Evolutionary conservation across 92 coral and sea anemone genomes (phyloP).

Genomic region (Porites divaricata): DNA sequence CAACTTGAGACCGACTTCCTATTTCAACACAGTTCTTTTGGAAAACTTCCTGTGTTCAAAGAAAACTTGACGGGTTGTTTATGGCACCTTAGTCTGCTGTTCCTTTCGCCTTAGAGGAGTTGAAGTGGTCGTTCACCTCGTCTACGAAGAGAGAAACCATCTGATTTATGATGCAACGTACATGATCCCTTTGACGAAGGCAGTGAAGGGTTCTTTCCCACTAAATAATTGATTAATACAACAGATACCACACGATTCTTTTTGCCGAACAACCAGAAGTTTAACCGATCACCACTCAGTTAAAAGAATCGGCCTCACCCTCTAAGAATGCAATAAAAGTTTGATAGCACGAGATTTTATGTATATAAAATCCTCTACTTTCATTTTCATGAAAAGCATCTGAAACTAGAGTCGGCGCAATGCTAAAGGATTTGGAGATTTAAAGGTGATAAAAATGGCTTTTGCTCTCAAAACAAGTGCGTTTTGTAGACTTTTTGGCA

Average conservation of each 20-base stretch:
- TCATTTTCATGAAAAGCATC: background rate
- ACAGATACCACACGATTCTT: background rate
- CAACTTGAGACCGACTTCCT: background rate
- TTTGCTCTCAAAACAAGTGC: conserved; percentile 49
- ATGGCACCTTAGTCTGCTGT: background rate
- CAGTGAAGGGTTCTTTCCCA: conserved; percentile 1
- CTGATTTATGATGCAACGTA: conserved; percentile 3
- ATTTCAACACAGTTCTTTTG: background rate
- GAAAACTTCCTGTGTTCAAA: background rate
- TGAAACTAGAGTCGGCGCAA: conserved; percentile 8
- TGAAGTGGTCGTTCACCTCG: too few relatives aligned
- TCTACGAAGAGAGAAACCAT: background rate
- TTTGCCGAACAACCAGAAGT: background rate
- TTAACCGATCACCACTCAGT: background rate
- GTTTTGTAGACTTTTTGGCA: conserved; percentile 62
- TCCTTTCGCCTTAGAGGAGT: too few relatives aligned
- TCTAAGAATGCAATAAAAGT: background rate
- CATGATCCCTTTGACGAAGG: background rate
- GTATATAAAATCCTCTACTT: background rate
- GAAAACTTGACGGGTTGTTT: background rate
- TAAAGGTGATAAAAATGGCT: conserved; percentile 48
- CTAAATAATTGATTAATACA: background rate
- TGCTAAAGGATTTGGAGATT: background rate
- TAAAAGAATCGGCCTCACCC: conserved; percentile 18
- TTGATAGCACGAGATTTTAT: background rate